These are phyloP conservation scores for Hirudo medicinalis DNA, from an alignment of 1,140 invertebrate species.

Conservation along the genomic window DNA sequence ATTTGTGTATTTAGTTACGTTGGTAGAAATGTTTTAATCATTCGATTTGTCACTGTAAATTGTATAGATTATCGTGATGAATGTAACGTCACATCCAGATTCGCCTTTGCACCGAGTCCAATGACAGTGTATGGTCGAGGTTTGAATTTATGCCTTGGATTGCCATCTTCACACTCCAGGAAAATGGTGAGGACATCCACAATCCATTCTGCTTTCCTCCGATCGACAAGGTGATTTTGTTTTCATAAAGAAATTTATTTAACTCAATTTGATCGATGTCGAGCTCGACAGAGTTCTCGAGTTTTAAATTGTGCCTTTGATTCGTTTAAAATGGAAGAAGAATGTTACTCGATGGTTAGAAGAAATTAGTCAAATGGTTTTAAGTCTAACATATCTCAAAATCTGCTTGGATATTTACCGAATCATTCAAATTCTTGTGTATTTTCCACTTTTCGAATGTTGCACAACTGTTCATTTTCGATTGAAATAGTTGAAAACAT, in stretches of 20 bases:
- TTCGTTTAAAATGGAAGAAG: no score
- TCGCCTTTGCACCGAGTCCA: slow-evolving; percentile 1
- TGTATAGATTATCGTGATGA: no score
- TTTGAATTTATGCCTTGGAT: slow-evolving; percentile 12
- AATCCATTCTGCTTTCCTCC: slow-evolving; percentile 10
- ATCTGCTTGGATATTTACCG: no score
- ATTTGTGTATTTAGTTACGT: not conserved
- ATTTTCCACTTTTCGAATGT: no score
- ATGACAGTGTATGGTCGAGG: slow-evolving; percentile 9
- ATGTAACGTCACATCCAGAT: not conserved
- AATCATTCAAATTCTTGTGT: no score
- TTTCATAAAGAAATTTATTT: not conserved
- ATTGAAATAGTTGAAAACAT: no score
- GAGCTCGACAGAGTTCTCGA: not conserved
- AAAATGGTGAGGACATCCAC: not conserved
- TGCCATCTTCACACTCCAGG: slow-evolving; percentile 9
- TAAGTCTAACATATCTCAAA: no score
- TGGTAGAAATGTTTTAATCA: not conserved
- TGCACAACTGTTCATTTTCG: no score
- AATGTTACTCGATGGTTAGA: no score
- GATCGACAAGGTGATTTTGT: not conserved
- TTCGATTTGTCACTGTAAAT: not conserved
- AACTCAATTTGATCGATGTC: no score
- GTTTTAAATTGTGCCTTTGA: no score
- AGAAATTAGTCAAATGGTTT: no score